These are phyloP conservation scores for Drosophila paracracens DNA, from an alignment of 2,888 invertebrate genomes.

Conservation along the genomic window DNA sequence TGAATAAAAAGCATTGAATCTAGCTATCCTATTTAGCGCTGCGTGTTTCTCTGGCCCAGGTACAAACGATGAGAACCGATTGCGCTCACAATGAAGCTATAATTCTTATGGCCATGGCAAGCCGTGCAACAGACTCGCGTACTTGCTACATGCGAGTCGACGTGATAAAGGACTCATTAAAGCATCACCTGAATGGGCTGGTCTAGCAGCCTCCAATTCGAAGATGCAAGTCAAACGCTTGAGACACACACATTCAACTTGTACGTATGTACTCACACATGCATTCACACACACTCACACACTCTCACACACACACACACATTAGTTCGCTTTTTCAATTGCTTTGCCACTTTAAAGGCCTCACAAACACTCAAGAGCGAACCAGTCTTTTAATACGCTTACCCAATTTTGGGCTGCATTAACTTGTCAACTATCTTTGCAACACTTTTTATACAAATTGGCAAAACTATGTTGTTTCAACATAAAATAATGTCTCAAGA, in stretches of 20 bases:
- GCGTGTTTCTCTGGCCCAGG: neutral
- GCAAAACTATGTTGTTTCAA: neutral
- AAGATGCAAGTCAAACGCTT: slow-evolving; percentile 36
- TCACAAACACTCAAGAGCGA: slow-evolving; percentile 56
- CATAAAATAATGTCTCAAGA: neutral
- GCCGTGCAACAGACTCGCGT: slow-evolving; percentile 28
- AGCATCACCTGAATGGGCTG: slow-evolving; percentile 81
- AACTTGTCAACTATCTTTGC: slow-evolving; percentile 17
- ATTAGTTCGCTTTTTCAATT: slow-evolving; percentile 73
- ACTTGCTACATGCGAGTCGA: slow-evolving; percentile 51
- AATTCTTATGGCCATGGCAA: slow-evolving; percentile 68
- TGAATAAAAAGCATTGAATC: slow-evolving; percentile 70
- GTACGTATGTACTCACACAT: slow-evolving; percentile 9
- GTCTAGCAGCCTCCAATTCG: slow-evolving; percentile 71
- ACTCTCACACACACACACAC: slow-evolving; percentile 19
- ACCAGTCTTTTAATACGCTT: slow-evolving; percentile 73
- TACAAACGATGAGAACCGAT: slow-evolving; percentile 62
- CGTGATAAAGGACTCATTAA: slow-evolving; percentile 82
- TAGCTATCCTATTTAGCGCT: slow-evolving; percentile 3
- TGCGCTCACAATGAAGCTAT: slow-evolving; percentile 74
- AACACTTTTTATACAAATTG: neutral
- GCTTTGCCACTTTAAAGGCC: slow-evolving; percentile 78
- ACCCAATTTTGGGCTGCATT: neutral
- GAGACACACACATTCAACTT: slow-evolving; percentile 12
- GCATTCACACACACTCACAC: slow-evolving; percentile 14